Conservation (phyloP, 2,888 invertebrate genomes). For the Hirtodrosophila alboralis region DNA sequence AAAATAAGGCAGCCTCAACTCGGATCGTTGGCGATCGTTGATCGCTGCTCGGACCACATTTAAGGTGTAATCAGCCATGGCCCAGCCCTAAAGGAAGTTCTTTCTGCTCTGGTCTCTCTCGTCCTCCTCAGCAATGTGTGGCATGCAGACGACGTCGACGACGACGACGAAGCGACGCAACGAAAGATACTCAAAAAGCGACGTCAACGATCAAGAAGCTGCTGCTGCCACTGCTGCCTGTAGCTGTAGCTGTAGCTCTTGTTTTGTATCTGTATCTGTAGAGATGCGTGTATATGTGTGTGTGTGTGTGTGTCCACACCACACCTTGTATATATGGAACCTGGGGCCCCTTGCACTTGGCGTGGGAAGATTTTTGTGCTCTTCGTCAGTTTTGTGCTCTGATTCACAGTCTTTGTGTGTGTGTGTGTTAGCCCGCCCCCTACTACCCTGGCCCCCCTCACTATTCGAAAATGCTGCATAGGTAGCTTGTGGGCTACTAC, state of each 20-base stretch:
- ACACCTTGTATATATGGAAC: constrained; percentile 63
- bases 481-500: constrained; percentile 53
- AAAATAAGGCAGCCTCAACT: constrained; percentile 13
- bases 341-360: constrained; percentile 74
- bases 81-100: constrained; percentile 72
- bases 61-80: constrained; percentile 75
- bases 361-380: constrained; percentile 83
- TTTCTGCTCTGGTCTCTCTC: constrained; percentile 12
- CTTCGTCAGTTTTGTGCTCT: constrained; percentile 62
- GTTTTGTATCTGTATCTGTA: constrained; percentile 18
- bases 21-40: constrained; percentile 6
- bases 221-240: constrained; percentile 31
- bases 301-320: constrained; percentile 53
- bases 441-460: background rate
- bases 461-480: constrained; percentile 46
- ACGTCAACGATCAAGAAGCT: constrained; percentile 58
- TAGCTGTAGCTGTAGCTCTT: constrained; percentile 18
- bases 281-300: constrained; percentile 31
- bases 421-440: background rate
- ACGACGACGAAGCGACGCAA: constrained; percentile 10
- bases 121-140: constrained; percentile 67
- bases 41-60: constrained; percentile 53
- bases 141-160: constrained; percentile 65
- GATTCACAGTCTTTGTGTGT: constrained; percentile 61
- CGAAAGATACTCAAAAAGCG: constrained; percentile 48